Evolutionary conservation across 2,797 vertebrate genomes (phyloP), one percentile per base, ranked within the genome.

Genomic region (Aythya fuligula): DNA sequence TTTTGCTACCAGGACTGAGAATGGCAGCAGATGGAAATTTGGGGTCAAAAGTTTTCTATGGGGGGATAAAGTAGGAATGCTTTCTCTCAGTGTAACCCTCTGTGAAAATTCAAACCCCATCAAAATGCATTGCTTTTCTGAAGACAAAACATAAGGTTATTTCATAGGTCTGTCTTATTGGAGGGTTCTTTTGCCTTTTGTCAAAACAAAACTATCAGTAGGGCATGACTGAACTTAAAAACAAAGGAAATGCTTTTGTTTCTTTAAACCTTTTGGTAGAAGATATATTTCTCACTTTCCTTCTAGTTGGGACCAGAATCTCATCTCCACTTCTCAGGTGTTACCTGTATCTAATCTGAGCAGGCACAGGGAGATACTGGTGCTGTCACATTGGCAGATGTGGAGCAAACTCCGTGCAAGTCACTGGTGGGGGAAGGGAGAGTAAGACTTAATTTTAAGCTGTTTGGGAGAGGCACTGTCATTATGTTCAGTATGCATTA

Each of bases 391-490:
- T 7, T 14, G 28, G 72, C 82, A 92, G 91, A 85, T 70, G 21
- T 21, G 61, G 62, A 87, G 82, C 38, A 51, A 90, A 64, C 57
- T 54, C 53, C 0, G 1, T 58, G 74, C 69, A 54, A 69, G 49
- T 4, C 3, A 1, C 32, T 1, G 0, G 9, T 60, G 87, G 78
- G 76, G 92, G 95, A 95, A 91, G 89, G 94, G 91, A 94, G 76
- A 89, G 81, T 45, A 86, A 81, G 74, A 93, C 72, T 91, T 92
- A 76, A 87, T 85, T 84, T 94, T 72, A 92, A 96, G 87, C 75
- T 94, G 54, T 72, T 89, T 93, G 92, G 94, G 95, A 95, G 95
- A 95, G 95, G 91, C 92, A 89, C 89, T 85, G 82, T 96, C 94
- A 94, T 96, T 95, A 96, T 69, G 69, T 80, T 88, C 78, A 75